Conservation (phyloP, 1,140 invertebrate species). For the Drosophila kanapiae region DNA sequence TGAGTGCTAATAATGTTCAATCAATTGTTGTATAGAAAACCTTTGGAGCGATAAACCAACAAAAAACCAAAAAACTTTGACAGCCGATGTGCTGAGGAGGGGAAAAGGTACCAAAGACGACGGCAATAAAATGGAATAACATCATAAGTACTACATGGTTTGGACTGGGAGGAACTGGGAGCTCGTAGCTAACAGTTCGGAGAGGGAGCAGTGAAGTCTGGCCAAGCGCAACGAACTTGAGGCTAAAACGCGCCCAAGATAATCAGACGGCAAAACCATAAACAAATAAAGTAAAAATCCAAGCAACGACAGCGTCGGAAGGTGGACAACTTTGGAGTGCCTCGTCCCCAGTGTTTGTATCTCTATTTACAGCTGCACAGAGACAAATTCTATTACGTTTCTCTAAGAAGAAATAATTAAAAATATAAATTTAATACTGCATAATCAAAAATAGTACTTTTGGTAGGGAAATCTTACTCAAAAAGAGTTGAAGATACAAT, state of each 20-base stretch:
- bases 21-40: conserved; percentile 72
- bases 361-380: conserved; percentile 26
- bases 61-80: conserved; percentile 64
- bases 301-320: conserved; percentile 54
- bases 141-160: conserved; percentile 66
- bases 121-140: conserved; percentile 78
- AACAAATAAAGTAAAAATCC: conserved; percentile 82
- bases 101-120: conserved; percentile 36
- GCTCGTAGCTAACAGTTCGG: too few relatives aligned
- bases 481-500: not conserved
- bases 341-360: conserved; percentile 23
- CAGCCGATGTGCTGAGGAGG: conserved; percentile 28
- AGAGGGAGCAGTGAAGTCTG: conserved; percentile 23
- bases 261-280: conserved; percentile 79
- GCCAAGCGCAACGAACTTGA: conserved; percentile 81
- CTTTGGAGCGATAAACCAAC: conserved; percentile 79
- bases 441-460: not conserved
- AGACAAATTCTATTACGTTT: not conserved
- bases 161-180: conserved; percentile 10
- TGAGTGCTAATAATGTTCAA: conserved; percentile 82
- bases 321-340: conserved; percentile 59
- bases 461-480: not conserved
- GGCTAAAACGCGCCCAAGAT: conserved; percentile 78
- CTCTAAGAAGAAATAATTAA: too few relatives aligned
- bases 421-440: too few relatives aligned